Percentiles rank a stretch among this genome's conserved stretches.
Evolutionary conservation across 2,888 invertebrate genomes (phyloP).

Genomic region (Pammene aurita): DNA sequence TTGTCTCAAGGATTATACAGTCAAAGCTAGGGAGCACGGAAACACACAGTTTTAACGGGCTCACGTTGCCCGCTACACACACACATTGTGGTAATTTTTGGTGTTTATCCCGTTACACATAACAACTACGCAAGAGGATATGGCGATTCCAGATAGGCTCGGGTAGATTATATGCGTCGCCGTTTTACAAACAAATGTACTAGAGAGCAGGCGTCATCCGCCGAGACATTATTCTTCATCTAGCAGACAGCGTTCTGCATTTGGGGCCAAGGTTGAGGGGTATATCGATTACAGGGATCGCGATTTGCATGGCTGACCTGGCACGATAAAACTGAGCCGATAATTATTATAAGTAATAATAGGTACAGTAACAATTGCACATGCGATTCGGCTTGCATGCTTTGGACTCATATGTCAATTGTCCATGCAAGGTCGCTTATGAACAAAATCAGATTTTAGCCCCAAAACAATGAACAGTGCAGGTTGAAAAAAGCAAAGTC

Average conservation of each 20-base stretch:
- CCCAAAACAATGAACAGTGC: too few species aligned
- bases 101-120: conserved; percentile 27
- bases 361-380: neutral
- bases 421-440: neutral
- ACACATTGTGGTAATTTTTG: neutral
- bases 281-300: conserved; percentile 71
- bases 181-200: conserved; percentile 59
- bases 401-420: too few species aligned
- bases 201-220: conserved; percentile 53
- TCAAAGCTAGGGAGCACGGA: neutral
- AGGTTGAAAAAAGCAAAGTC: too few species aligned
- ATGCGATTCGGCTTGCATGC: neutral
- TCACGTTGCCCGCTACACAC: neutral
- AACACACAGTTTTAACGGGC: neutral
- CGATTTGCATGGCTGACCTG: conserved; percentile 63
- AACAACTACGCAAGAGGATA: conserved; percentile 44
- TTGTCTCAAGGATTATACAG: too few species aligned
- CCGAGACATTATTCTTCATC: conserved; percentile 71
- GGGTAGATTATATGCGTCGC: conserved; percentile 52
- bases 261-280: conserved; percentile 72
- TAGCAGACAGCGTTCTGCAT: conserved; percentile 62
- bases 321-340: conserved; percentile 43
- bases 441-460: too few species aligned
- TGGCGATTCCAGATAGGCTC: conserved; percentile 45
- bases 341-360: conserved; percentile 15